A percentile compares a stretch with the other conserved stretches of the same genome.
These are phyloP conservation scores for Sula dactylatra DNA, from an alignment of 2,113 vertebrate species.

Conservation along the genomic window DNA sequence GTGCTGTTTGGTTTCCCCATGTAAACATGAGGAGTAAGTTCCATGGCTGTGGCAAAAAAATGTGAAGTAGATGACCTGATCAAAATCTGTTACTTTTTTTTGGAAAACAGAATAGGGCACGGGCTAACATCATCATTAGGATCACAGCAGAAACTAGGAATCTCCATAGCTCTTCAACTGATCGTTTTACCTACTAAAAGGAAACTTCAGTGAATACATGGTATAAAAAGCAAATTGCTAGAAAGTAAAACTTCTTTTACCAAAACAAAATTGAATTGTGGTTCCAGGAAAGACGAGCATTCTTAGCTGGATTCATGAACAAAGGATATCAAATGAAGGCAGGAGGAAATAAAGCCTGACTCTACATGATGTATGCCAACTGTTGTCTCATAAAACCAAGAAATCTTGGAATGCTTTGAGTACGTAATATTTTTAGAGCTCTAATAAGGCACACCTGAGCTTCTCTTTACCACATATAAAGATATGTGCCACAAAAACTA, in stretches of 20 bases:
- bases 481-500: background rate
- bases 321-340: background rate
- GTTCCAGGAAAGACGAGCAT: background rate
- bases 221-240: background rate
- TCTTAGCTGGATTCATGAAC: background rate
- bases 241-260: background rate
- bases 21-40: background rate
- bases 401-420: constrained; percentile 35
- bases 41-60: background rate
- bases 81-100: background rate
- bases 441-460: constrained; percentile 42
- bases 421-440: constrained; percentile 31
- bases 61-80: background rate
- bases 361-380: background rate
- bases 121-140: background rate
- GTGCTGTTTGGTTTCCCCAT: background rate
- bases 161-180: background rate
- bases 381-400: constrained; percentile 24
- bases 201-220: background rate
- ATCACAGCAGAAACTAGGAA: background rate
- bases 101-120: background rate
- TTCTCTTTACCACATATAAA: constrained; percentile 42
- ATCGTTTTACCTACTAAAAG: background rate
- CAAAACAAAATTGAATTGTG: background rate
- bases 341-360: constrained; percentile 32